These are phyloP conservation scores for Xenops minutus DNA, from an alignment of 2,797 vertebrate species.

Conservation along the genomic window DNA sequence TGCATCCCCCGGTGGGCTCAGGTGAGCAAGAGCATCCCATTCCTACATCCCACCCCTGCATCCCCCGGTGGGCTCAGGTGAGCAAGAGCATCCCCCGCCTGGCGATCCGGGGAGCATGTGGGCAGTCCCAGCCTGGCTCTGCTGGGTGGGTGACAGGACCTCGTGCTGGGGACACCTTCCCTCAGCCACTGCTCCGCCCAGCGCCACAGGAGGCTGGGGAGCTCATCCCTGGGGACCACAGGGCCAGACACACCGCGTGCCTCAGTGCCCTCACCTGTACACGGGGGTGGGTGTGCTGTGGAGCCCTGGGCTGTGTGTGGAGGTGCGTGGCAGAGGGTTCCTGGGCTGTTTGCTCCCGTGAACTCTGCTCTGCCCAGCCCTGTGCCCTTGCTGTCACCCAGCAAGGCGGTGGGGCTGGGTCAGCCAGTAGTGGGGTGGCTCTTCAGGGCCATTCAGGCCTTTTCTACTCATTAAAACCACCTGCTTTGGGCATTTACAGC, in stretches of 20 bases:
- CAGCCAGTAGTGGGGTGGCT: background rate
- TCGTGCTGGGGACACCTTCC: fast-evolving
- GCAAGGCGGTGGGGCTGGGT: background rate
- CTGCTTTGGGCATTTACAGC: background rate
- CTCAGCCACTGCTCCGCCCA: background rate
- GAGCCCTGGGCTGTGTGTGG: background rate
- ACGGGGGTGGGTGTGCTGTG: fast-evolving
- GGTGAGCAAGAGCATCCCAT: background rate
- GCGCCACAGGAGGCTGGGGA: background rate
- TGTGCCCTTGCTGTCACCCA: background rate
- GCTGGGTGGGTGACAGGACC: fast-evolving
- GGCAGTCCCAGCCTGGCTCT: background rate
- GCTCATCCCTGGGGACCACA: background rate
- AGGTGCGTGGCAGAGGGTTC: background rate
- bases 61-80: no score
- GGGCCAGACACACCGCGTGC: fast-evolving
- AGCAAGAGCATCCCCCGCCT: background rate
- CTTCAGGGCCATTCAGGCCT: background rate
- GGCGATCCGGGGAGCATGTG: background rate
- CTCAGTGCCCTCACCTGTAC: background rate
- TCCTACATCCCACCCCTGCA: no score
- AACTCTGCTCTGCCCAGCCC: background rate
- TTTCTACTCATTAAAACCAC: background rate
- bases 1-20: background rate
- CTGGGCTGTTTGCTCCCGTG: background rate